Conservation (phyloP, 2,113 vertebrate species). For the Strigops habroptila region DNA sequence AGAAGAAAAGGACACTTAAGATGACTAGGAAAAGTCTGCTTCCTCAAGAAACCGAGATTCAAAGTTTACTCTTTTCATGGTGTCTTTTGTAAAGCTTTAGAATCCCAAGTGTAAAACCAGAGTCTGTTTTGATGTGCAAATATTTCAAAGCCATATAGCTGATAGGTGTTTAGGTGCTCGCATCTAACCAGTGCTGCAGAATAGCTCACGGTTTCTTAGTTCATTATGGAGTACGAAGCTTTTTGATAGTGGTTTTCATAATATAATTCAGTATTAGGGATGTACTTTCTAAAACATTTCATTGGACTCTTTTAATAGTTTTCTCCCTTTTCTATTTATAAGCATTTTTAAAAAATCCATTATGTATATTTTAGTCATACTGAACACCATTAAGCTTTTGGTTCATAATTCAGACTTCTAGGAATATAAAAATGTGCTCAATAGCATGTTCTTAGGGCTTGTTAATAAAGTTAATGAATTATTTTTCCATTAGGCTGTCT, state of each 20-base stretch:
- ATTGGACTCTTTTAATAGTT: not conserved
- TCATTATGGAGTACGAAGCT: not conserved
- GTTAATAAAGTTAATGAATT: slow-evolving; percentile 39
- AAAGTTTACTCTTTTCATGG: slow-evolving; percentile 67
- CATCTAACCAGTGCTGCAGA: not conserved
- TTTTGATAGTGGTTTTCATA: not conserved
- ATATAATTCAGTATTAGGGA: not conserved
- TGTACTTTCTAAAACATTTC: not conserved
- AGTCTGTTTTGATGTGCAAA: slow-evolving; percentile 77
- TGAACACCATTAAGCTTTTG: not conserved
- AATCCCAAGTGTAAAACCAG: slow-evolving; percentile 66
- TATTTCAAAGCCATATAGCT: slow-evolving; percentile 54
- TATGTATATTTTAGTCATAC: not conserved
- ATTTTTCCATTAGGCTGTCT: slow-evolving; percentile 31
- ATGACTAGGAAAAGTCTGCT: slow-evolving; percentile 61
- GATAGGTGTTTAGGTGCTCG: not conserved
- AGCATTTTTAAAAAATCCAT: not conserved
- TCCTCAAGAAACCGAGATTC: slow-evolving; percentile 68
- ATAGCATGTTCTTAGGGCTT: not conserved
- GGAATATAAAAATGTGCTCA: not conserved
- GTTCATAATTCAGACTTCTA: slow-evolving; percentile 2
- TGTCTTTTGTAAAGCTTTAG: slow-evolving; percentile 60
- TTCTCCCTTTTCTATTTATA: not conserved
- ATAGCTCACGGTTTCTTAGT: not conserved
- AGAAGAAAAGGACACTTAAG: slow-evolving; percentile 63